Base-by-base conservation (phyloP, 2,888 invertebrate genomes). In the Scaptomyza cyrtandrae region DNA sequence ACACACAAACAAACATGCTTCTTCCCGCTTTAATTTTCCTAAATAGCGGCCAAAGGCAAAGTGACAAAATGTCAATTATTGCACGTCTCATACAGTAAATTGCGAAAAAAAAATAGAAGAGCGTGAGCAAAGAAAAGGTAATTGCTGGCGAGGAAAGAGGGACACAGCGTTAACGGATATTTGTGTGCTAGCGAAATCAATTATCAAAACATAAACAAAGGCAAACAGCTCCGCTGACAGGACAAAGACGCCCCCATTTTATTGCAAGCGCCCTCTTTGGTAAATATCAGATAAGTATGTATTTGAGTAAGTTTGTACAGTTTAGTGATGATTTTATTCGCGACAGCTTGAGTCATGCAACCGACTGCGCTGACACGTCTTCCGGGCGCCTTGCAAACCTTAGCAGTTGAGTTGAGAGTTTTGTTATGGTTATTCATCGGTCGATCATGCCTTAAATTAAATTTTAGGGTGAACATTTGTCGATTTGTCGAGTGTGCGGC, bases 161-260 rank as follows among this genome's bases (percentile, higher is more conserved):
- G 29, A 19, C 2, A 35, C 11, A 27, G 24, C 19, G 56, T 29
- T 69, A 52, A 50, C 56, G 56, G 37, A 14, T 57, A 35, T 48
- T 46, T 39, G 44, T 60, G 31, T 52, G 19, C 60, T 31, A 14
- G 19, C 24, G n/a, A 53, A 56, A 60, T 35, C 11, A 19, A 14
- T n/a, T n/a, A n/a, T n/a, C n/a, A n/a, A 55, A 64, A 74, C 27
- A 33, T 68, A 68, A 78, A 69, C 69, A 75, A 73, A 61, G 74
- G 46, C 46, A 45, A 44, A 41, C 41, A 41, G 41, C 41, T 16
- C 16, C 37, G 45, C 35, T 33, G 31, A n/a, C 68, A 75, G 74
- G 69, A 75, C 64, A 75, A 74, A 74, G 74, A 55, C 54, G 58
- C 24, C 49, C 49, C 37, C 45, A 43, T 71, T 76, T 71, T 56